These are phyloP conservation scores for Urosaurus nigricauda DNA, from an alignment of 2,797 vertebrate species.

Conservation along the genomic window DNA sequence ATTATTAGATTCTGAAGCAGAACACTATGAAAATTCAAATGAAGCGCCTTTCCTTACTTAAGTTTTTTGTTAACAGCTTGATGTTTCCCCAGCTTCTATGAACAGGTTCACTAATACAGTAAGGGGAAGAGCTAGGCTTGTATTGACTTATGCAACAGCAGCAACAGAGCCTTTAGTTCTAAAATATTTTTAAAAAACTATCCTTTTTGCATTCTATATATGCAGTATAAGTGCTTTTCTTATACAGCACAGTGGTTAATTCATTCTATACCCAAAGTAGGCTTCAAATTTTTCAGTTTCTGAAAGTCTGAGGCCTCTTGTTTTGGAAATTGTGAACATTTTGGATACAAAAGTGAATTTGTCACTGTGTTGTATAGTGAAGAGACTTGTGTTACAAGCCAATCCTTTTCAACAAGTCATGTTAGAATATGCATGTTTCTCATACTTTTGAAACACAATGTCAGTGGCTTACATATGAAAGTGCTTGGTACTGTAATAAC, in stretches of 20 bases:
- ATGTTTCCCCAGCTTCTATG: slow-evolving; percentile 25
- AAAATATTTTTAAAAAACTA: background rate
- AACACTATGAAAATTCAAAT: slow-evolving; percentile 10
- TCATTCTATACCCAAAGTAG: background rate
- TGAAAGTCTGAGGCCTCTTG: background rate
- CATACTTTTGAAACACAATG: background rate
- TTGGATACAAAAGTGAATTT: slow-evolving; percentile 1
- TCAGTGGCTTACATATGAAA: background rate
- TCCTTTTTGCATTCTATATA: background rate
- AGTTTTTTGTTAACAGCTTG: background rate
- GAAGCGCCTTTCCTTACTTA: slow-evolving; percentile 23
- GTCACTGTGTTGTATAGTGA: background rate
- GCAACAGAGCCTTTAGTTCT: slow-evolving; percentile 44
- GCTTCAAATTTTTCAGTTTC: background rate
- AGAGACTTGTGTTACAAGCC: background rate
- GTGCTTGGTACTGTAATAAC: background rate
- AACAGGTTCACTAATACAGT: slow-evolving; percentile 12
- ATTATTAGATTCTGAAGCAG: background rate
- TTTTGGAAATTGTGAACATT: slow-evolving; percentile 26
- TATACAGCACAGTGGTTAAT: background rate
- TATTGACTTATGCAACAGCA: slow-evolving; percentile 45
- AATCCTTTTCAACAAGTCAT: background rate
- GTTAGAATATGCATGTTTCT: slow-evolving; percentile 9
- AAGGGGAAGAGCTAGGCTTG: slow-evolving; percentile 32
- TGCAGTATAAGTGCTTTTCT: background rate